phyloP scores from a whole-genome alignment of 2,797 vertebrate genomes.

The Natrix natrix region DNA sequence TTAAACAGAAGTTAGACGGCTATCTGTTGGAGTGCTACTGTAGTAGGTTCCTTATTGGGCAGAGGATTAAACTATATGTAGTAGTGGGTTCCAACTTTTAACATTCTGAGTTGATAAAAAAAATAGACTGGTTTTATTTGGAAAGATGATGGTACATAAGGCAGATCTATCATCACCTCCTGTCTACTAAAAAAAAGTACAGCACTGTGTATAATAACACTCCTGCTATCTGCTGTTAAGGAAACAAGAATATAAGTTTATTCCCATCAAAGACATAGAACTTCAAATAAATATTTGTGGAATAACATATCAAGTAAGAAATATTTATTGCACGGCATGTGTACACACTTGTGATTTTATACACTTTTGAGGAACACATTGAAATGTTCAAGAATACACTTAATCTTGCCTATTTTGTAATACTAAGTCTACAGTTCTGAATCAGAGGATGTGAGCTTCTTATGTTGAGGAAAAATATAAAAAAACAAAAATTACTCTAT shows the following conservation, averaged over 20 bases:
- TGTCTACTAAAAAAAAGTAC: neutral
- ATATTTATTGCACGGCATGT: neutral
- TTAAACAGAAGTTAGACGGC: neutral
- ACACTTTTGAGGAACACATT: neutral
- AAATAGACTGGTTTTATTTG: neutral
- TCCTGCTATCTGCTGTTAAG: neutral
- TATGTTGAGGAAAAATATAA: neutral
- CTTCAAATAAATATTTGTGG: neutral
- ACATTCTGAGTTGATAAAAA: neutral
- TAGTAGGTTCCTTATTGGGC: neutral
- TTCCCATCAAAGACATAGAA: neutral
- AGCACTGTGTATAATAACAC: neutral
- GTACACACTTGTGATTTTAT: neutral
- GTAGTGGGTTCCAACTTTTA: neutral
- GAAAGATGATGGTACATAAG: neutral
- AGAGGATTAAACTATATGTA: neutral
- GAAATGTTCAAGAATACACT: neutral
- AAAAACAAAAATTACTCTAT: neutral
- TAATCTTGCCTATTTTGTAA: neutral
- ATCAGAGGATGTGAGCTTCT: accelerated
- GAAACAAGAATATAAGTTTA: neutral
- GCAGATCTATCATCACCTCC: neutral
- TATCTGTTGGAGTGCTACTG: neutral
- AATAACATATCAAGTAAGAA: neutral
- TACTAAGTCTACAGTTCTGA: neutral